A percentile compares a stretch with the other conserved stretches of the same genome.
Conservation (phyloP, 2,888 invertebrate genomes). For the Dicroscelio sp. region DNA sequence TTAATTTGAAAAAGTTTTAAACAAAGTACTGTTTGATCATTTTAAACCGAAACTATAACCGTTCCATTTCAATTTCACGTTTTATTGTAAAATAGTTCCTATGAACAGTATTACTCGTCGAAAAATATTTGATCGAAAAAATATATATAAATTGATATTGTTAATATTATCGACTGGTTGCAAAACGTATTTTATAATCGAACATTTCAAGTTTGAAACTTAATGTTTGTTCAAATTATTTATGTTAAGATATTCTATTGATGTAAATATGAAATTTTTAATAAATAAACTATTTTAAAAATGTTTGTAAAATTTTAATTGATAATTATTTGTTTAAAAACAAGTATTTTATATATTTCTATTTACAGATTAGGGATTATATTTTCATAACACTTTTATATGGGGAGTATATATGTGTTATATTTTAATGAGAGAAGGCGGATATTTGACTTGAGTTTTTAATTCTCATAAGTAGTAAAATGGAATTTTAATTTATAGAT, state of each 20-base stretch:
- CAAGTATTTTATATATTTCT: too few relatives aligned
- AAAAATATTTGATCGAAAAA: conserved; percentile 69
- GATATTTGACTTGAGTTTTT: too few relatives aligned
- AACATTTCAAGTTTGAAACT: neutral
- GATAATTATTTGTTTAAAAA: too few relatives aligned
- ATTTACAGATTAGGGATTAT: too few relatives aligned
- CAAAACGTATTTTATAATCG: neutral
- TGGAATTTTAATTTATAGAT: too few relatives aligned
- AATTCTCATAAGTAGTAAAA: too few relatives aligned
- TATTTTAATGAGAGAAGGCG: too few relatives aligned
- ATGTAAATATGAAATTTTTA: neutral
- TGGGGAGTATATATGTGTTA: too few relatives aligned
- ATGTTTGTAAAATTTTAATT: too few relatives aligned
- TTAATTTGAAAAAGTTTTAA: conserved; percentile 57
- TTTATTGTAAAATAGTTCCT: conserved; percentile 39
- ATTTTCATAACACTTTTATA: too few relatives aligned
- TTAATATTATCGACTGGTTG: neutral
- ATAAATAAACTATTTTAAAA: neutral
- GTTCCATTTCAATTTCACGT: too few relatives aligned
- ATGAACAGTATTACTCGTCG: conserved; percentile 49
- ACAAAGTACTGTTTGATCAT: neutral
- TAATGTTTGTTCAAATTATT: neutral
- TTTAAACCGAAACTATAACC: too few relatives aligned
- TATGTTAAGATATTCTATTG: neutral
- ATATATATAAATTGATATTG: neutral